Evolutionary conservation across 2,888 invertebrate genomes (phyloP), one percentile per base, ranked within the genome.

Genomic region (Calliopum simillimum): DNA sequence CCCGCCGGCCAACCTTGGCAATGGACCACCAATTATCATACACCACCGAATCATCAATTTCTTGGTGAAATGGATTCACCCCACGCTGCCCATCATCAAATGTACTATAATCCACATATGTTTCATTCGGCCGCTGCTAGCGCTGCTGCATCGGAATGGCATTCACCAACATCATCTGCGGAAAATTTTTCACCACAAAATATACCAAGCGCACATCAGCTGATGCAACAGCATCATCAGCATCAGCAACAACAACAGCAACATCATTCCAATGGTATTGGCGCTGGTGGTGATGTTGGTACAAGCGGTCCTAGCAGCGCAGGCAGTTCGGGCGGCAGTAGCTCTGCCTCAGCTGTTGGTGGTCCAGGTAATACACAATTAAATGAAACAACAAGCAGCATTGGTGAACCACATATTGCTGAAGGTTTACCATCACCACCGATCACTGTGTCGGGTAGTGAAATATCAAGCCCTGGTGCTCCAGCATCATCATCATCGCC

Each of bases 381-480:
- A 11, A 83, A 80, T 69, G 83, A 81, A 67, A 79, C 79, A 4
- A 77, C 75, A 47, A 78, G 76, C 72, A 81, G 78, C 70, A 74
- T 79, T 55, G 80, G 80, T 23, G 78, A 78, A 23, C 25, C 21
- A 21, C 81, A 82, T 67, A 81, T 81, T 69, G 77, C 82, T 70
- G 84, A 85, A 76, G 80, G 85, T 65, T 78, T 88, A 74, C 88
- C 90, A 23, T 90, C 90, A 73, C 91, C 91, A 4, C 88, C 90
- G 53, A 89, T 89, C 56, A 90, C 83, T 0, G 84, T 84, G 5
- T 84, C 85, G 68, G 89, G 89, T 23, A 90, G 90, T 80, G 90
- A 90, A 76, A 86, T 90, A 77, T 89, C 90, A 63, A 90, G 90
- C 77, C 90, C 91, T 0, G 89, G 89, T 76, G 82, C 87, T 68